Conservation (phyloP, 2,888 invertebrate genomes). For the Neria commutata region DNA sequence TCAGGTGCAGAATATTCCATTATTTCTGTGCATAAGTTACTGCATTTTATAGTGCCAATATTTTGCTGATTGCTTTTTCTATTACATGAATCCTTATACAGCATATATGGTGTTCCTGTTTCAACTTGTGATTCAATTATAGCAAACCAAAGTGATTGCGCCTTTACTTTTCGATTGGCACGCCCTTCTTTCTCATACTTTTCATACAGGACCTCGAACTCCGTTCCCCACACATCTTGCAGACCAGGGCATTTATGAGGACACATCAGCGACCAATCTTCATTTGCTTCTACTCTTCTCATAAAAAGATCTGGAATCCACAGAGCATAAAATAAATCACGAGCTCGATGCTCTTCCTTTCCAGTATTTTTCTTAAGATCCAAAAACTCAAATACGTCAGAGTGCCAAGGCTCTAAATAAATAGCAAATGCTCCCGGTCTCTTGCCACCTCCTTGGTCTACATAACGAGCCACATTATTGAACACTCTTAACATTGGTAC, state of each 20-base stretch:
- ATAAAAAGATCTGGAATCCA: constrained; percentile 99
- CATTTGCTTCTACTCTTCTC: constrained; percentile 86
- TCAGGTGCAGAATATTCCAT: constrained; percentile 91
- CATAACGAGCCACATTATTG: constrained; percentile 95
- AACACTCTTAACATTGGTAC: constrained; percentile 95
- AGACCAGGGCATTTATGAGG: constrained; percentile 92
- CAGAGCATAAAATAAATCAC: constrained; percentile 94
- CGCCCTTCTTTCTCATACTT: constrained; percentile 84
- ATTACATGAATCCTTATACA: constrained; percentile 96
- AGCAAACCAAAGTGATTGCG: constrained; percentile 91
- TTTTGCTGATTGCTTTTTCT: constrained; percentile 97
- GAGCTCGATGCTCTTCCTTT: constrained; percentile 90
- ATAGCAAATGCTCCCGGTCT: constrained; percentile 97
- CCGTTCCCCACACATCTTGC: constrained; percentile 90
- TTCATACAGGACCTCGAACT: constrained; percentile 87
- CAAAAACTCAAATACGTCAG: constrained; percentile 93
- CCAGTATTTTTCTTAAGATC: constrained; percentile 95
- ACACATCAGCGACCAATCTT: constrained; percentile 95
- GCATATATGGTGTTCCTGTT: constrained; percentile 98
- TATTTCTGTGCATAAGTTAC: constrained; percentile 98
- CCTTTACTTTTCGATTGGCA: constrained; percentile 73
- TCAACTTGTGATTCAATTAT: constrained; percentile 95
- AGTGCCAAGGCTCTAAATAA: constrained; percentile 99
- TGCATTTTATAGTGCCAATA: constrained; percentile 96
- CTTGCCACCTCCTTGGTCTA: constrained; percentile 98